Base-by-base conservation (phyloP, 2,888 invertebrate species). In the Tetragnatha montana region DNA sequence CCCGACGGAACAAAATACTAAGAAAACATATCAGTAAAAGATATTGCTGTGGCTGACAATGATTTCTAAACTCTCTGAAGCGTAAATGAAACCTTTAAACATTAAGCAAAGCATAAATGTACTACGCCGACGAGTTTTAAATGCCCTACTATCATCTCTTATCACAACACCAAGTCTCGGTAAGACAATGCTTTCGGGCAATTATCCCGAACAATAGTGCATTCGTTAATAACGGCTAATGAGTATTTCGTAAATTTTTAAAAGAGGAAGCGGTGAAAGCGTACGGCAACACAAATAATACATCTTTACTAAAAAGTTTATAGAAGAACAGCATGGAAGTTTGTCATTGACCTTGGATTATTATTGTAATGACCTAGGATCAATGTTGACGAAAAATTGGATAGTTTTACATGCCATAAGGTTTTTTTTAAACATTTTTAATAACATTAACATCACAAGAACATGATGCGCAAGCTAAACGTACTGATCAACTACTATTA, bases 171-270 rank as follows among this genome's bases (percentile, higher is more conserved):
- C 17, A 51, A 51, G 6, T 19, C 14, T 60, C 50, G 22, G 7
- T n/a, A 79, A 73, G 60, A 82, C 82, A 82, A 82, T 82, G 82
- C 60, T 60, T 51, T 12, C 7, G 17, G 7, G 82, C 35, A 82
- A 82, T 73, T 82, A 73, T 51, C 35, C 8, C 21, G 73, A 74
- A 82, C 82, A 82, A 82, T 82, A 60, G 51, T 60, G 21, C 73
- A 82, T 50, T 60, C 71, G 74, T 82, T 74, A 51, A 68, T 74
- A 69, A 75, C 47, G 21, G 7, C 49, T 74, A 84, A 84, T 76
- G 83, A 75, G 47, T 10, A 35, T 22, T 60, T 68, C 22, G 22
- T 76, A 76, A 76, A 76, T 50, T 17, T 22, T 17, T 10, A 49
- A 76, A 50, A 22, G 47, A 47, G 47, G 17, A 17, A 75, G 74